Conservation (phyloP, 2,888 invertebrate species). For the Monochamus alternatus region DNA sequence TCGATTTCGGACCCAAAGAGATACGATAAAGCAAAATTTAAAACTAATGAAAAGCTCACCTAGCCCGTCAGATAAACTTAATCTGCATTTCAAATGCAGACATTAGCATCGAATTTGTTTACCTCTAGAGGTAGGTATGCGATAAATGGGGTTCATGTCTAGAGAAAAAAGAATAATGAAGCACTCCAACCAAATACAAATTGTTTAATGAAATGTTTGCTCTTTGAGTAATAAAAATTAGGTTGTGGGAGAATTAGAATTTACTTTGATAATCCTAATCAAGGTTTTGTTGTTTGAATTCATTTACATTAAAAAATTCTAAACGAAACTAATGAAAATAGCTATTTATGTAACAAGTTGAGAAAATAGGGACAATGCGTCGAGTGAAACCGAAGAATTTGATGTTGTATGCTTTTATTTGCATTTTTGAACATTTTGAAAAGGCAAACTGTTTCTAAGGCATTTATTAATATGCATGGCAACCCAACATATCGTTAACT, state of each 20-base stretch:
- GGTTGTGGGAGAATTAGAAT: background rate
- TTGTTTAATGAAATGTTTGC: conserved; percentile 36
- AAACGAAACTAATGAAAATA: too few species aligned
- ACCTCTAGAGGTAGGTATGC: background rate
- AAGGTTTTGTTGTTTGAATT: too few species aligned
- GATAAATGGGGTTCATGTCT: conserved; percentile 9
- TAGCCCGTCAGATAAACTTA: background rate
- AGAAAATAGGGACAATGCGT: too few species aligned
- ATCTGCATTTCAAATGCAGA: conserved; percentile 23
- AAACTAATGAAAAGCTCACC: conserved; percentile 18
- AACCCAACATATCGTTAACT: too few species aligned
- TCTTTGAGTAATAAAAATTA: conserved; percentile 1
- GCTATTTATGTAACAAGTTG: too few species aligned
- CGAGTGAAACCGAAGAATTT: too few species aligned
- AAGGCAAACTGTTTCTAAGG: too few species aligned
- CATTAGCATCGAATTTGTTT: conserved; percentile 15
- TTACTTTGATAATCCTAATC: too few species aligned
- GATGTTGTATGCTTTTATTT: too few species aligned
- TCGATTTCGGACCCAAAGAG: background rate
- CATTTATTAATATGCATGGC: too few species aligned
- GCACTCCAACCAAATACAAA: conserved; percentile 15
- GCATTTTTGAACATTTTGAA: too few species aligned
- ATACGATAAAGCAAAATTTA: conserved; percentile 1
- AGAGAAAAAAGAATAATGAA: conserved; percentile 10
- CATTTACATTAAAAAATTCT: too few species aligned